Evolutionary conservation across 2,113 vertebrate species (phyloP).

Genomic region (Athene noctua): DNA sequence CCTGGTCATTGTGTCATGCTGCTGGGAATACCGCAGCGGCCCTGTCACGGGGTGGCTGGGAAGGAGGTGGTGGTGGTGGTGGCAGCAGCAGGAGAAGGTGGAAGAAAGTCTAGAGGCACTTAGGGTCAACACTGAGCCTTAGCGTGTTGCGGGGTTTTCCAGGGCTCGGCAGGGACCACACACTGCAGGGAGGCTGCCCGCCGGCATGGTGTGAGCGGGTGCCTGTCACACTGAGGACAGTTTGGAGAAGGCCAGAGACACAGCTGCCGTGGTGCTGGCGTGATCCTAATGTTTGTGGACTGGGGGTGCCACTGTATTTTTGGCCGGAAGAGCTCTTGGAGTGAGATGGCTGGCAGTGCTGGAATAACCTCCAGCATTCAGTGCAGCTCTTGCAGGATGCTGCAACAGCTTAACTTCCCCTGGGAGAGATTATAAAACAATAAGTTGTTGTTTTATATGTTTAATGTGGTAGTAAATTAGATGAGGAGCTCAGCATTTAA

Average conservation of each 20-base stretch:
- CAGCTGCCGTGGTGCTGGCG: not conserved
- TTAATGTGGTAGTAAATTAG: conserved; percentile 35
- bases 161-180: accelerated
- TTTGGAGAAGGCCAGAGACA: not conserved
- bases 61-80: not conserved
- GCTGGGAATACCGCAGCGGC: accelerated
- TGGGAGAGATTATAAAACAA: conserved; percentile 2
- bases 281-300: not conserved
- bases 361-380: not conserved
- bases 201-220: accelerated
- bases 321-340: not conserved
- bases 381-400: not conserved
- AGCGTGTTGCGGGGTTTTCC: accelerated
- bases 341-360: not conserved
- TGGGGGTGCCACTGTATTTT: not conserved
- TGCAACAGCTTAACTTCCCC: not conserved
- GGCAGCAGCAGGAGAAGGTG: not conserved
- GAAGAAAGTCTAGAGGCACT: not conserved
- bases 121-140: not conserved
- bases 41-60: not conserved
- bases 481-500: conserved; percentile 3
- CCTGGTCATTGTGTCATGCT: not conserved
- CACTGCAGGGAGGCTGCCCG: accelerated
- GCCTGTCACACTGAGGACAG: accelerated
- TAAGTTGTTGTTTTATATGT: not conserved